phyloP scores from a whole-genome alignment of 2,113 vertebrate genomes.

The Dipodomys spectabilis region DNA sequence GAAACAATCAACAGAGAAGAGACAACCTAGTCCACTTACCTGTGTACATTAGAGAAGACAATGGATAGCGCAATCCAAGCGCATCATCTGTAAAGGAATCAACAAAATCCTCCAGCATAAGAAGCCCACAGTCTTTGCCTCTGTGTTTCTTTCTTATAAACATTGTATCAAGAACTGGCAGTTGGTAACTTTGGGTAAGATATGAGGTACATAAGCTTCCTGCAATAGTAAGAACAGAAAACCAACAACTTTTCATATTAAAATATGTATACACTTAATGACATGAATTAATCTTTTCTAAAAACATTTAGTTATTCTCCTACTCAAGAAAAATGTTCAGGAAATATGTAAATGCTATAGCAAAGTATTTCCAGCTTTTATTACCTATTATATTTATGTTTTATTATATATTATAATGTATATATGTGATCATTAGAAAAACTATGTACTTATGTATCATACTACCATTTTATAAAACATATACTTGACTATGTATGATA shows the following conservation, averaged over 20 bases:
- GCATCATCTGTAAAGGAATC: constrained; percentile 87
- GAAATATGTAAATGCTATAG: background rate
- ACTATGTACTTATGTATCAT: background rate
- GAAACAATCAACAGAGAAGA: background rate
- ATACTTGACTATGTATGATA: background rate
- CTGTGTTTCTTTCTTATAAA: constrained; percentile 91
- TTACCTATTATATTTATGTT: background rate
- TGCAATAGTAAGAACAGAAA: constrained; percentile 81
- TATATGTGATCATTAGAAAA: background rate
- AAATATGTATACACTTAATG: background rate
- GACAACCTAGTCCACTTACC: constrained; percentile 83
- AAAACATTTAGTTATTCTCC: constrained; percentile 32
- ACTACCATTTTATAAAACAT: background rate
- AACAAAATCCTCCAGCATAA: constrained; percentile 94
- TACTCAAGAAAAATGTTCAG: constrained; percentile 20
- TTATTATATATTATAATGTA: background rate
- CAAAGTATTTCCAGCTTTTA: constrained; percentile 36
- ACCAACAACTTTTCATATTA: constrained; percentile 45
- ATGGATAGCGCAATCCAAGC: constrained; percentile 90
- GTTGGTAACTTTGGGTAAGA: constrained; percentile 83
- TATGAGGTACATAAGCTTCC: constrained; percentile 85
- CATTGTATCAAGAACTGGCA: constrained; percentile 93
- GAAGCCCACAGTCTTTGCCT: constrained; percentile 87
- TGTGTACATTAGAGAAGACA: constrained; percentile 88
- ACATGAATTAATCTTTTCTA: constrained; percentile 19